A percentile compares a stretch with the other conserved stretches of the same genome.
phyloP scores from a whole-genome alignment of 23 tunicate genomes.

The Botrylloides violaceus region DNA sequence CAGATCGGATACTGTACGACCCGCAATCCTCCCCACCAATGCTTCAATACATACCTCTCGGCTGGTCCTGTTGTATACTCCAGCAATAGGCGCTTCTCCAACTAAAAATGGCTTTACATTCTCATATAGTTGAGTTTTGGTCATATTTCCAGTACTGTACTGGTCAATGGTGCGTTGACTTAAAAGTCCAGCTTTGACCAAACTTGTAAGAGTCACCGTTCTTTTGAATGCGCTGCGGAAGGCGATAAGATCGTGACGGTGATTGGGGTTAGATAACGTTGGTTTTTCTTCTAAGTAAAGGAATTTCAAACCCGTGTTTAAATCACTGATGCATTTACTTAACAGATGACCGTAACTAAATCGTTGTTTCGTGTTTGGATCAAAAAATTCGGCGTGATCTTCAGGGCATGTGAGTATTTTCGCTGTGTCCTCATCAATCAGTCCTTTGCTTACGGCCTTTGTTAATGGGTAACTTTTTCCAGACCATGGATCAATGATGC shows the following conservation, averaged over 20 bases:
- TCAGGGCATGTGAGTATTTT: conserved; percentile 29
- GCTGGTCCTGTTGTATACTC: conserved; percentile 57
- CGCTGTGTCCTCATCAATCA: conserved; percentile 61
- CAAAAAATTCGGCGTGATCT: conserved; percentile 63
- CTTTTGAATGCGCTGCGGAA: conserved; percentile 84
- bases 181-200: conserved; percentile 68
- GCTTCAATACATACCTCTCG: conserved; percentile 27
- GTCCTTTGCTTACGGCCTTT: conserved; percentile 32
- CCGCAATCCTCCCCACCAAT: no score
- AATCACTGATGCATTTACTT: conserved; percentile 82
- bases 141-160: conserved; percentile 48
- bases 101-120: conserved; percentile 58
- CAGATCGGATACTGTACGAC: no score
- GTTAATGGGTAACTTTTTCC: conserved; percentile 40
- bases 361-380: conserved; percentile 52
- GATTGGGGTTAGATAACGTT: conserved; percentile 13
- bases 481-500: conserved; percentile 87
- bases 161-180: conserved; percentile 34
- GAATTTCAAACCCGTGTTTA: conserved; percentile 86
- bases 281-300: conserved; percentile 85
- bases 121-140: conserved; percentile 71
- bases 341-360: conserved; percentile 64
- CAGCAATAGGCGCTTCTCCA: conserved; percentile 79
- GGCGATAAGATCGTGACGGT: conserved; percentile 83
- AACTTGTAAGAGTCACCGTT: conserved; percentile 65